Conservation (phyloP, 2,888 invertebrate genomes). For the Malthinus flaveolus region DNA sequence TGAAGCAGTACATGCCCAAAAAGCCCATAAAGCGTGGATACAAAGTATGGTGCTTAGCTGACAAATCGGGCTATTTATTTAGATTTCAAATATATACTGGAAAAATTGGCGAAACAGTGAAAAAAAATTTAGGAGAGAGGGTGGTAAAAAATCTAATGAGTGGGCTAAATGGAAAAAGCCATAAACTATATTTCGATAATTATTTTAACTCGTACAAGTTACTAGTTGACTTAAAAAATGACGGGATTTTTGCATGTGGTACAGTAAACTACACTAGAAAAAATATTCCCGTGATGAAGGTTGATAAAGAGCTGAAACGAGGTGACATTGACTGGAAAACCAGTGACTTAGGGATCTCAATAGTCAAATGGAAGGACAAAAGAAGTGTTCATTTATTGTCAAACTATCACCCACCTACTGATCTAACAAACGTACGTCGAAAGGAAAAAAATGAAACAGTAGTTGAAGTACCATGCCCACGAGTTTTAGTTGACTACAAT, state of each 20-base stretch:
- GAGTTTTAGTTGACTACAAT: constrained; percentile 37
- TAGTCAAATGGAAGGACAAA: constrained; percentile 39
- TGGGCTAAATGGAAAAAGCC: constrained; percentile 29
- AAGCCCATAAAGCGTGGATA: constrained; percentile 40
- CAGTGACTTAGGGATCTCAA: constrained; percentile 31
- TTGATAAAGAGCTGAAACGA: constrained; percentile 32
- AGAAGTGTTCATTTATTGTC: constrained; percentile 38
- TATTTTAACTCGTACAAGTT: constrained; percentile 37
- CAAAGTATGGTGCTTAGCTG: constrained; percentile 37
- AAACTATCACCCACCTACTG: constrained; percentile 36
- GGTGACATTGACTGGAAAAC: constrained; percentile 34
- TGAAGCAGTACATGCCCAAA: constrained; percentile 37
- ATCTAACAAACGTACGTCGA: constrained; percentile 29
- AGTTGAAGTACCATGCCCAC: constrained; percentile 33
- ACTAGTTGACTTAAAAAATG: constrained; percentile 26
- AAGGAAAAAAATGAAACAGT: constrained; percentile 32
- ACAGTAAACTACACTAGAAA: constrained; percentile 32
- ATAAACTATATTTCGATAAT: constrained; percentile 41
- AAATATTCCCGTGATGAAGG: constrained; percentile 26
- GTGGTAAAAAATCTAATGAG: constrained; percentile 36
- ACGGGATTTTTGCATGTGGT: constrained; percentile 28
- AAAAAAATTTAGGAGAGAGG: constrained; percentile 33
- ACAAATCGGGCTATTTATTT: constrained; percentile 8
- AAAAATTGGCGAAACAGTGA: no score
- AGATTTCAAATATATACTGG: constrained; percentile 20